Evolutionary conservation across 2,888 invertebrate species (phyloP).

Genomic region (Calliopum simillimum): DNA sequence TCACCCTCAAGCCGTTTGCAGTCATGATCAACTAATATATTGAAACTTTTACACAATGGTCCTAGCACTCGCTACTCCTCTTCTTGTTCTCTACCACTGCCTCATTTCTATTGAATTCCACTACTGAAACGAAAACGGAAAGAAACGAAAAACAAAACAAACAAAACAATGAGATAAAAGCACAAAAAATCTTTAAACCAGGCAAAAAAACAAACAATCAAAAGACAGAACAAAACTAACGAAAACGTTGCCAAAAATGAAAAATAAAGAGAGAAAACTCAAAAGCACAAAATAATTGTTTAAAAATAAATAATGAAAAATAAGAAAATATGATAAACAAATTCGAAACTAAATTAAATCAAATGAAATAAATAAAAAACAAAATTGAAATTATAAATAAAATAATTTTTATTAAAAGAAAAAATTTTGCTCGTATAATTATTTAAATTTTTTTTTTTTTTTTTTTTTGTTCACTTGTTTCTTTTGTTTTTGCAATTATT

Average conservation of each 20-base stretch:
- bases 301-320: conserved; percentile 21
- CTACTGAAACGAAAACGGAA: not conserved
- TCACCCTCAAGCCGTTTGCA: too few relatives aligned
- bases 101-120: not conserved
- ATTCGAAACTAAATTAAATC: conserved; percentile 20
- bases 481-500: conserved; percentile 5
- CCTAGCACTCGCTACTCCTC: not conserved
- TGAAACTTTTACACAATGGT: too few relatives aligned
- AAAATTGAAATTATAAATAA: conserved; percentile 31
- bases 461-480: not conserved
- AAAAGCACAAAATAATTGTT: conserved; percentile 29
- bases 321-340: conserved; percentile 5
- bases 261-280: not conserved
- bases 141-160: conserved; percentile 8
- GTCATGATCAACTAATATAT: too few relatives aligned
- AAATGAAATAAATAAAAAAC: conserved; percentile 27
- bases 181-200: not conserved
- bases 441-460: conserved; percentile 10
- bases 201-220: not conserved
- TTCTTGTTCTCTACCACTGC: not conserved
- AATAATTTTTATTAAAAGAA: conserved; percentile 34
- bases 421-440: conserved; percentile 27
- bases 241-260: conserved; percentile 4
- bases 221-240: conserved; percentile 5
- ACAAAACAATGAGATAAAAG: not conserved